These are phyloP conservation scores for Odontomachus brunneus DNA, from an alignment of 1,140 invertebrate species.

Conservation along the genomic window DNA sequence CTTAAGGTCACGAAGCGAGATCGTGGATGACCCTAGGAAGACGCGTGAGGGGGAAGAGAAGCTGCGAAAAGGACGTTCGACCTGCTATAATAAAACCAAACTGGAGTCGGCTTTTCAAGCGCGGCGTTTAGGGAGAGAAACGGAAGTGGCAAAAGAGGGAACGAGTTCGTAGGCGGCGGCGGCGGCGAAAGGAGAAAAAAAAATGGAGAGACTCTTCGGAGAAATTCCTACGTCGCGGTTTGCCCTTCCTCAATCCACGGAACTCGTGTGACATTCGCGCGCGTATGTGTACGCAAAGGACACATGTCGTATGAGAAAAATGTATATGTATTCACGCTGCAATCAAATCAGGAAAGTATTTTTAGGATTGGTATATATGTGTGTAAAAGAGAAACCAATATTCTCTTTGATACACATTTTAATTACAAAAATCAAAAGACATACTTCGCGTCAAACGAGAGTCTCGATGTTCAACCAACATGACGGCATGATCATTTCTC, in stretches of 20 bases:
- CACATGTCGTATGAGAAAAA: slow-evolving; percentile 12
- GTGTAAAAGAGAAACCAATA: not conserved
- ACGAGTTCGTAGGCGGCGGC: not conserved
- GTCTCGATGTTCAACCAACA: too few species aligned
- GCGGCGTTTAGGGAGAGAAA: slow-evolving; percentile 29
- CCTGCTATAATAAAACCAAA: slow-evolving; percentile 65
- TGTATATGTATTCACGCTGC: slow-evolving; percentile 13
- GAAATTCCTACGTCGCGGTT: slow-evolving; percentile 56
- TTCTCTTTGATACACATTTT: not conserved
- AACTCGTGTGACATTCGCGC: slow-evolving; percentile 45
- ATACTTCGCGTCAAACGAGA: too few species aligned
- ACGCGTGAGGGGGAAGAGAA: slow-evolving; percentile 18
- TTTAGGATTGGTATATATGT: not conserved
- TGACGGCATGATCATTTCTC: too few species aligned
- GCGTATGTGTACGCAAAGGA: not conserved
- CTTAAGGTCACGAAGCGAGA: slow-evolving; percentile 14
- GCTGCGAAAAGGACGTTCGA: not conserved
- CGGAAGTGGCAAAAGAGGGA: slow-evolving; percentile 44
- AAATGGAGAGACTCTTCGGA: slow-evolving; percentile 41
- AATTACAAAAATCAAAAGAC: not conserved
- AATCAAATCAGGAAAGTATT: not conserved
- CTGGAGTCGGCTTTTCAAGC: slow-evolving; percentile 45
- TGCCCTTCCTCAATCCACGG: slow-evolving; percentile 4
- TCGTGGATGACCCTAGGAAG: slow-evolving; percentile 23
- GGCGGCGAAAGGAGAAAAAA: not conserved